These are phyloP conservation scores for Choristoneura fumiferana DNA, from an alignment of 1,140 invertebrate genomes.

Conservation along the genomic window DNA sequence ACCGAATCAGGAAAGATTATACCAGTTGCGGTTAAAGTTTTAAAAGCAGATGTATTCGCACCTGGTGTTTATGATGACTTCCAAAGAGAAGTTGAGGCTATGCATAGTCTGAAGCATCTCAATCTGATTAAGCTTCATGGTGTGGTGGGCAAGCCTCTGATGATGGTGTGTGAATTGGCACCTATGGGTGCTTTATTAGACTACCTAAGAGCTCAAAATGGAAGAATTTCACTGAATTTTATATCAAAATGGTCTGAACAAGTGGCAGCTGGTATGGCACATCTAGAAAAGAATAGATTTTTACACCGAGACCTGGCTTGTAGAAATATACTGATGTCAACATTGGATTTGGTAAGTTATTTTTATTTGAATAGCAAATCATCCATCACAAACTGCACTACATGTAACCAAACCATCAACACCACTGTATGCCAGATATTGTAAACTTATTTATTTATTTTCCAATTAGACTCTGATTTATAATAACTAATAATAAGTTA, in stretches of 20 bases:
- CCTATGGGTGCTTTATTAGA: slow-evolving; percentile 94
- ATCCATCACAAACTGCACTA: too few relatives aligned
- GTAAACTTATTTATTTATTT: too few relatives aligned
- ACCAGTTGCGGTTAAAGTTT: slow-evolving; percentile 95
- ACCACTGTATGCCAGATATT: too few relatives aligned
- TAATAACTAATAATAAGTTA: too few relatives aligned
- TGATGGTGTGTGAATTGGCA: slow-evolving; percentile 99
- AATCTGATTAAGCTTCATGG: slow-evolving; percentile 97
- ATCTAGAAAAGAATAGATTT: slow-evolving; percentile 95
- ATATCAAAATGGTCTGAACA: slow-evolving; percentile 92
- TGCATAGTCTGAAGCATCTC: slow-evolving; percentile 96
- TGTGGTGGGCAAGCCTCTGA: slow-evolving; percentile 94
- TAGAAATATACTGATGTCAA: slow-evolving; percentile 92
- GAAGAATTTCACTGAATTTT: slow-evolving; percentile 87
- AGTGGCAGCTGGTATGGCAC: slow-evolving; percentile 97
- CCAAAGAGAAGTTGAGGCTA: slow-evolving; percentile 97
- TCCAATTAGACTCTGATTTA: too few relatives aligned
- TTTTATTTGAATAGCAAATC: too few relatives aligned
- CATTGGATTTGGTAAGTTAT: slow-evolving; percentile 85
- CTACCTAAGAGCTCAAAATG: slow-evolving; percentile 92
- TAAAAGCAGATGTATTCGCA: slow-evolving; percentile 94
- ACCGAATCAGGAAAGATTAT: slow-evolving; percentile 80
- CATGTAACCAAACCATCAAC: too few relatives aligned
- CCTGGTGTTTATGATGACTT: slow-evolving; percentile 97
- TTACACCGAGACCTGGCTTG: slow-evolving; percentile 95